Percentiles rank a stretch among this genome's conserved stretches.
Conservation (phyloP, 2,113 vertebrate genomes). For the Thunnus thynnus region DNA sequence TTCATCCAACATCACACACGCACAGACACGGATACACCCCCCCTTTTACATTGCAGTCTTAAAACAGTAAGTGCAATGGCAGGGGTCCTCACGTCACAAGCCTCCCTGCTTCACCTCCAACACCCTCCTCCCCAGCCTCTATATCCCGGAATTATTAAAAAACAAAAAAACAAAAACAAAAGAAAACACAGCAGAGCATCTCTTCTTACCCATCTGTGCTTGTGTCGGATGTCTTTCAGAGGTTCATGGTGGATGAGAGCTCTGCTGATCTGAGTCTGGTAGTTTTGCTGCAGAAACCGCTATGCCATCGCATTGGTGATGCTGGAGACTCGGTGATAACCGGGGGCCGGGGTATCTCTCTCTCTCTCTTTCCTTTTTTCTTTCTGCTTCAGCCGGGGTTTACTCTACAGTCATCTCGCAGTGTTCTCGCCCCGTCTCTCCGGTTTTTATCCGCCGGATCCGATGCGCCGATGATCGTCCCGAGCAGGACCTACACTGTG, state of each 20-base stretch:
- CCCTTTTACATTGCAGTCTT: neutral
- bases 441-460: slow-evolving; percentile 14
- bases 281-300: slow-evolving; percentile 50
- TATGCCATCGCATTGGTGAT: slow-evolving; percentile 70
- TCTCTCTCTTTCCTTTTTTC: neutral
- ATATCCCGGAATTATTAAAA: slow-evolving; percentile 7
- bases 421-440: neutral
- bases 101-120: neutral
- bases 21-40: neutral
- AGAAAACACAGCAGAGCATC: slow-evolving; percentile 7
- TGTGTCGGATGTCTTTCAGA: slow-evolving; percentile 77
- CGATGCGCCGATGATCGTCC: slow-evolving; percentile 43
- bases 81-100: slow-evolving; percentile 40
- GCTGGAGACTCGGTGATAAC: slow-evolving; percentile 58
- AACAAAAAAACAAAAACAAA: neutral
- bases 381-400: slow-evolving; percentile 24
- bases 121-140: neutral
- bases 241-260: slow-evolving; percentile 71
- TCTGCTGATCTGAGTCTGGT: slow-evolving; percentile 54
- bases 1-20: slow-evolving; percentile 23
- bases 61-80: neutral
- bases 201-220: slow-evolving; percentile 84
- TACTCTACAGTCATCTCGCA: slow-evolving; percentile 34
- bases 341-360: slow-evolving; percentile 9
- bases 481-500: slow-evolving; percentile 23